These are phyloP conservation scores for Scaptomyza hsui DNA, from an alignment of 1,140 invertebrate genomes.

Conservation along the genomic window DNA sequence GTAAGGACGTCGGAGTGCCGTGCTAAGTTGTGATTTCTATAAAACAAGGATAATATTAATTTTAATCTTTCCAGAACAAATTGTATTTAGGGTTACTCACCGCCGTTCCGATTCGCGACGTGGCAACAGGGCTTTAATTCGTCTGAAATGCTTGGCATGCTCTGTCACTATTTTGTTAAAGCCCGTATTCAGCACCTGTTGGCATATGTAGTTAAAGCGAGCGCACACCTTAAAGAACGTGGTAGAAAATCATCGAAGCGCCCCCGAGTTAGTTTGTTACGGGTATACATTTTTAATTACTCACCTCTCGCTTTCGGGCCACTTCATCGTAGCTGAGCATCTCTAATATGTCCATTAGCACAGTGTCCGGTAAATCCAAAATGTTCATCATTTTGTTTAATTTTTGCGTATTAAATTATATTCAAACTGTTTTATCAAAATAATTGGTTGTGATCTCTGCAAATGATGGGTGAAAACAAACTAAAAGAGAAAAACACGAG, in stretches of 20 bases:
- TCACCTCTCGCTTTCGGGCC: slow-evolving; percentile 91
- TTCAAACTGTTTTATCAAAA: background rate
- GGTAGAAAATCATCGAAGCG: slow-evolving; percentile 43
- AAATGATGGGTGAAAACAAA: slow-evolving; percentile 25
- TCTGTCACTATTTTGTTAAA: slow-evolving; percentile 91
- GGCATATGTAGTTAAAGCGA: slow-evolving; percentile 90
- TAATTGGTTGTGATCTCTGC: background rate
- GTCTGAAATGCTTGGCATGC: slow-evolving; percentile 90
- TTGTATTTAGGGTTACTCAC: slow-evolving; percentile 55
- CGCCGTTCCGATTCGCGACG: slow-evolving; percentile 94
- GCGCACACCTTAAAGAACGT: slow-evolving; percentile 89
- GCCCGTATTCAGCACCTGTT: slow-evolving; percentile 91
- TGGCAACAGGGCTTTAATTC: slow-evolving; percentile 92
- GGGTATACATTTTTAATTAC: slow-evolving; percentile 63
- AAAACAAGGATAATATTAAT: background rate
- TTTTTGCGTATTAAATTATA: background rate
- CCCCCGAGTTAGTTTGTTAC: slow-evolving; percentile 17
- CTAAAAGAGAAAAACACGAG: slow-evolving; percentile 1
- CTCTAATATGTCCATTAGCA: slow-evolving; percentile 91
- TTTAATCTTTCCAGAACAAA: background rate
- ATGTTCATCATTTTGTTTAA: slow-evolving; percentile 84
- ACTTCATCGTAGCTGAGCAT: slow-evolving; percentile 92
- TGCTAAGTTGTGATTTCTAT: slow-evolving; percentile 90
- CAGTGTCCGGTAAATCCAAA: slow-evolving; percentile 89
- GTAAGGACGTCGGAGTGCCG: slow-evolving; percentile 95